Evolutionary conservation across 2,797 vertebrate species (phyloP), one percentile per base, ranked within the genome.

Genomic region (Pipistrellus pipistrellus): DNA sequence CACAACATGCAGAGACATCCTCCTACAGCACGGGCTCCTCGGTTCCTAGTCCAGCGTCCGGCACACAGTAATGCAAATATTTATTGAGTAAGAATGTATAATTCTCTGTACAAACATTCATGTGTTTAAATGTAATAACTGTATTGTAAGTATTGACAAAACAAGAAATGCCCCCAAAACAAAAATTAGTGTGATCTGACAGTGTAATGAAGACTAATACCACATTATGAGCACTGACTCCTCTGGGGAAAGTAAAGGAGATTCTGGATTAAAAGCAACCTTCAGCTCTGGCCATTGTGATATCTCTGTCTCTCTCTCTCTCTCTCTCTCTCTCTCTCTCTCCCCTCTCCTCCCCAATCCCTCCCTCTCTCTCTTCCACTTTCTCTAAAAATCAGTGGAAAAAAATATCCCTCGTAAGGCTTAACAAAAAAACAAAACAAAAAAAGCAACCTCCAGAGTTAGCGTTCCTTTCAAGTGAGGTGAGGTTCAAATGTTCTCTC

Each of bases 111-210:
- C 13, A 68, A 92, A 90, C 55, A 44, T 85, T 44, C 15, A 75
- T 73, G 73, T 62, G 75, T n/a, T 57, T 66, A 75, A 81, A 48
- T 17, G 2, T 68, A 90, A 85, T 72, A 25, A 84, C 2, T 82
- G n/a, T 17, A 76, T 69, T 77, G 38, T 84, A 84, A 84, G 73
- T 78, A 73, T 2, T 59, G 73, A 88, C 46, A 66, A 91, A 75
- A 85, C 21, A 68, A 69, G 66, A 95, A 68, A 57, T 30, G 35
- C 8, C 48, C 71, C 15, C 51, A 76, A 81, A 86, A 64, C 44
- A 76, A 71, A 77, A 68, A 72, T 81, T 15, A 48, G 23, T 44
- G 71, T 15, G 46, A 59, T 57, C 7, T 71, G 51, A 85, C 5
- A 15, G n/a, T n/a, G 20, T 48, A 41, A 64, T 15, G 38, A 46